Conservation (phyloP, 2,888 invertebrate species). For the Patella caerulea region DNA sequence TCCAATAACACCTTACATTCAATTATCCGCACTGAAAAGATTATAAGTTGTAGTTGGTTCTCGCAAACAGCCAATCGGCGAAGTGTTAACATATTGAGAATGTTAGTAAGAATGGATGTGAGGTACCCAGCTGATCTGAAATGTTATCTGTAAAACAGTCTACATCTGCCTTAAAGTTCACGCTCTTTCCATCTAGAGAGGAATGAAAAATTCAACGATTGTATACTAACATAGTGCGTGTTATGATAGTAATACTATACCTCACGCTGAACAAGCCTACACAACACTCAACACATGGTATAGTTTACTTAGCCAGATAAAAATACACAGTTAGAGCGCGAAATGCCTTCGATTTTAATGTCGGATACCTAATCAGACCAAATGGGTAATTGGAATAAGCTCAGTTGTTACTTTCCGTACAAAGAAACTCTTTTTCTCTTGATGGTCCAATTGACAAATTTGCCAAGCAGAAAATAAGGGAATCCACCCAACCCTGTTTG, state of each 20-base stretch:
- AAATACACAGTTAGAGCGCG: not conserved
- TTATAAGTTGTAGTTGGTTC: not conserved
- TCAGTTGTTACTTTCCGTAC: conserved; percentile 1
- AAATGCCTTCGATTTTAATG: not conserved
- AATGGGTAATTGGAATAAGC: not conserved
- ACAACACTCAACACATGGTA: not conserved
- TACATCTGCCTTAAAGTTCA: conserved; percentile 20
- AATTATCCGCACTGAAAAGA: not conserved
- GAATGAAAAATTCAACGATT: conserved; percentile 29
- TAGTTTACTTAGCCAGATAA: not conserved
- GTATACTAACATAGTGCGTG: conserved; percentile 33
- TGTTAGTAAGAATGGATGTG: conserved; percentile 14
- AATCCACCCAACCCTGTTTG: not conserved
- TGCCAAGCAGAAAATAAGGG: not conserved
- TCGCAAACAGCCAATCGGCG: not conserved
- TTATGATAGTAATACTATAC: conserved; percentile 28
- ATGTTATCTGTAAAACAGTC: conserved; percentile 17
- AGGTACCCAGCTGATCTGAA: conserved; percentile 12
- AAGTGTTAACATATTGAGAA: conserved; percentile 8
- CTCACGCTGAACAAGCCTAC: not conserved
- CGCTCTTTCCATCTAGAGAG: conserved; percentile 16
- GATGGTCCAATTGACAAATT: too few relatives aligned
- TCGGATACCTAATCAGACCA: conserved; percentile 5
- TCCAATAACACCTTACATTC: not conserved
- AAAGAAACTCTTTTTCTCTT: not conserved